Evolutionary conservation across 2,888 invertebrate genomes (phyloP).

Genomic region (Steinernema hermaphroditum): DNA sequence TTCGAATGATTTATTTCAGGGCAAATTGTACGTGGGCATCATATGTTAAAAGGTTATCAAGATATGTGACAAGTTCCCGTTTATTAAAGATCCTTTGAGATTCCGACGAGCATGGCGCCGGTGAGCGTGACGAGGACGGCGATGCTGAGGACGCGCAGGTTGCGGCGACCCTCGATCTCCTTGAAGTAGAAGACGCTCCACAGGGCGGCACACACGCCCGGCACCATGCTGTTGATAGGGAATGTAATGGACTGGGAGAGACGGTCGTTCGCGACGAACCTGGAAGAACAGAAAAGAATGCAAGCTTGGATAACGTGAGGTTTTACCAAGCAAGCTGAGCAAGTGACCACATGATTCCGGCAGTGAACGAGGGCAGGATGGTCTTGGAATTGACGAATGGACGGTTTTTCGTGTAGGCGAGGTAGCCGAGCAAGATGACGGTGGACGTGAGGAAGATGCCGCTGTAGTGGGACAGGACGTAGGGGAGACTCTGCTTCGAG

Average conservation of each 20-base stretch:
- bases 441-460: slow-evolving; percentile 69
- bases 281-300: slow-evolving; percentile 30
- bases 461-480: slow-evolving; percentile 69
- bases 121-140: slow-evolving; percentile 58
- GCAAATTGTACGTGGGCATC: no score
- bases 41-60: no score
- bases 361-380: slow-evolving; percentile 68
- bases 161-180: slow-evolving; percentile 67
- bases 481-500: slow-evolving; percentile 59
- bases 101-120: slow-evolving; percentile 59
- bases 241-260: slow-evolving; percentile 69
- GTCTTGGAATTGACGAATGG: slow-evolving; percentile 68
- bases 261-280: slow-evolving; percentile 69
- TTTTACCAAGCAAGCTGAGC: slow-evolving; percentile 68
- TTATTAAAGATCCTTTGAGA: slow-evolving; percentile 52
- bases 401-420: slow-evolving; percentile 65
- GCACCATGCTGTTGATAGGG: slow-evolving; percentile 69
- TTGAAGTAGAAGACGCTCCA: slow-evolving; percentile 69
- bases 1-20: slow-evolving; percentile 20
- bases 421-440: slow-evolving; percentile 68
- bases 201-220: slow-evolving; percentile 68
- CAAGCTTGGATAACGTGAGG: neutral
- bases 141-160: slow-evolving; percentile 51
- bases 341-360: slow-evolving; percentile 70
- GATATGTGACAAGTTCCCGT: neutral